Base-by-base conservation (phyloP, 1,140 invertebrate genomes). In the Cataglyphis hispanica region DNA sequence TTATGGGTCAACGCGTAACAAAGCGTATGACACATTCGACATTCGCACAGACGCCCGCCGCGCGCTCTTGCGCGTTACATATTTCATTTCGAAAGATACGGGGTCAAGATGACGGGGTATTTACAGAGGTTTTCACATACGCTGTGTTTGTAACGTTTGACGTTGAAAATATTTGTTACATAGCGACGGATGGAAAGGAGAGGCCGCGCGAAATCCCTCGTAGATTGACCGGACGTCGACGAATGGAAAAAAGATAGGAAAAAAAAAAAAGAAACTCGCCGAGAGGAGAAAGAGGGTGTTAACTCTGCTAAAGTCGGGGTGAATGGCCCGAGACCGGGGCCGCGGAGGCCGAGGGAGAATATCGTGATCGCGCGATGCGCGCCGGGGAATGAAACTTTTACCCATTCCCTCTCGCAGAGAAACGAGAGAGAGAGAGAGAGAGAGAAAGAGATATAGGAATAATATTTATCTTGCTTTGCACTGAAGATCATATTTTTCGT, bases 341-440 rank as follows among this genome's bases (percentile, higher is more conserved):
- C 56, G 83, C 40, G 43, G 56, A 67, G 53, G 67, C 53, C 75
- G 76, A 80, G 63, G 46, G 66, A 69, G 66, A 61, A 70, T 81
- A 81, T 81, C 78, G 78, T 81, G 53, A 83, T 83, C 78, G 78
- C 78, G 53, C 58, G 78, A 80, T 72, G 78, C 66, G 66, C 78
- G 78, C 27, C 53, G 34, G 78, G 43, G 63, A 83, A 69, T 69
- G 37, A 67, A 66, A 78, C 64, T 83, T 40, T 69, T 34, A 25
- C 25, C 27, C 53, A 37, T 40, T 78, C 76, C 37, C n/a, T n/a
- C 40, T 27, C n/a, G 6, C 43, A 7, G 16, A 50, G 22, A 40
- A 67, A 37, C 64, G 77, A 74, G n/a, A 64, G 25, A 77, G 6
- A 50, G 16, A 56, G 19, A 40, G 58, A 66, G n/a, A 66, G 37